These are phyloP conservation scores for Noctilio leporinus DNA, from an alignment of 2,113 vertebrate species.

Conservation along the genomic window DNA sequence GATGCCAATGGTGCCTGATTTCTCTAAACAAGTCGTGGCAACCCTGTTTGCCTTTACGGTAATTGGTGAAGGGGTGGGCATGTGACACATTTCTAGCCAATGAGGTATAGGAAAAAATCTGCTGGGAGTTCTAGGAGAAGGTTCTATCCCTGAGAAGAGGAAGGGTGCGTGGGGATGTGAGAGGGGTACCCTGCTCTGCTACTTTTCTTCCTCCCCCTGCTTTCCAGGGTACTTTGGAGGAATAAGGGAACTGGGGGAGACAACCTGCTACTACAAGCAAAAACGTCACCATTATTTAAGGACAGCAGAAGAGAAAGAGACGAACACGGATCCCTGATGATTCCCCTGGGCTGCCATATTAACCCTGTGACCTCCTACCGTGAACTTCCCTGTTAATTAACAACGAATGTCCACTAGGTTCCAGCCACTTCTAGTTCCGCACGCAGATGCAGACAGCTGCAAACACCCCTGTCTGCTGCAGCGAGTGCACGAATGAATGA, in stretches of 20 bases:
- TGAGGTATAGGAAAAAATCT: background rate
- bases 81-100: background rate
- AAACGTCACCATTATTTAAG: background rate
- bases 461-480: background rate
- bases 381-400: background rate
- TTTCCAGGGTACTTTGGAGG: background rate
- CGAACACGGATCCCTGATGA: fast-evolving
- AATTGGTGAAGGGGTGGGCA: background rate
- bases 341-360: background rate
- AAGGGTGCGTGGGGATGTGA: fast-evolving
- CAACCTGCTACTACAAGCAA: background rate
- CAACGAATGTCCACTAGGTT: background rate
- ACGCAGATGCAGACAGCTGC: background rate
- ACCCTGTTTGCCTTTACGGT: background rate
- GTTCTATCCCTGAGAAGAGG: background rate
- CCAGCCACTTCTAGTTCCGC: background rate
- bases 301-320: background rate
- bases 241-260: background rate
- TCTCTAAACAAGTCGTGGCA: background rate
- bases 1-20: background rate
- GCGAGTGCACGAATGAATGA: background rate
- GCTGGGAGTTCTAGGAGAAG: background rate
- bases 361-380: background rate
- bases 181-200: background rate
- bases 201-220: background rate